Conservation (phyloP, 2,888 invertebrate genomes). For the Atethmia centrago region DNA sequence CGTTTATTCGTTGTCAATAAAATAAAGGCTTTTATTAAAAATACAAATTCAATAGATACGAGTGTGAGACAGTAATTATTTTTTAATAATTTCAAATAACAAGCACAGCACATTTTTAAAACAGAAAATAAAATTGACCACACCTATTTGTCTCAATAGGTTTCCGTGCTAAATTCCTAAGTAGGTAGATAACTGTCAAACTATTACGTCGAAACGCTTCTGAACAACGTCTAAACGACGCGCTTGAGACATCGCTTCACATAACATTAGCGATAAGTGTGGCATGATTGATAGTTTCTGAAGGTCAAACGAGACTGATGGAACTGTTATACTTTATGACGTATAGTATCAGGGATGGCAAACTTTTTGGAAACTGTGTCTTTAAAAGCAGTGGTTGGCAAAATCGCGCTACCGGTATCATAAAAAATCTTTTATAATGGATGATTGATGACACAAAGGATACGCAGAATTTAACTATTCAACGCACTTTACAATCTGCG, state of each 20-base stretch:
- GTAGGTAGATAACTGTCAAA: slow-evolving; percentile 17
- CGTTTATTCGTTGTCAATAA: not conserved
- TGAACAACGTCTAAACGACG: slow-evolving; percentile 15
- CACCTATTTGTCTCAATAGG: not conserved
- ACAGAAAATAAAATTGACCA: too few relatives aligned
- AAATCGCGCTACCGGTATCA: not conserved
- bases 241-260: slow-evolving; percentile 32
- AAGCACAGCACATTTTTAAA: too few relatives aligned
- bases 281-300: slow-evolving; percentile 52
- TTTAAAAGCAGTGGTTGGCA: not conserved
- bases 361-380: not conserved
- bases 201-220: slow-evolving; percentile 15
- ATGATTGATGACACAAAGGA: too few relatives aligned
- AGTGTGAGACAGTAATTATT: not conserved
- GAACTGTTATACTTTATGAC: slow-evolving; percentile 56
- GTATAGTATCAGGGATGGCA: slow-evolving; percentile 30
- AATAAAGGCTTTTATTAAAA: not conserved
- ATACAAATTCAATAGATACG: not conserved
- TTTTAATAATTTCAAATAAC: not conserved
- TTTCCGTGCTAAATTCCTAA: not conserved
- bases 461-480: not conserved
- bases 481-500: too few relatives aligned
- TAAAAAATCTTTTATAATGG: not conserved
- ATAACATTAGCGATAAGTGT: slow-evolving; percentile 36
- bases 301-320: slow-evolving; percentile 54